Percentiles rank a stretch among this genome's conserved stretches.
phyloP scores from a whole-genome alignment of 2,888 invertebrate genomes.

The Tetragonula carbonaria region DNA sequence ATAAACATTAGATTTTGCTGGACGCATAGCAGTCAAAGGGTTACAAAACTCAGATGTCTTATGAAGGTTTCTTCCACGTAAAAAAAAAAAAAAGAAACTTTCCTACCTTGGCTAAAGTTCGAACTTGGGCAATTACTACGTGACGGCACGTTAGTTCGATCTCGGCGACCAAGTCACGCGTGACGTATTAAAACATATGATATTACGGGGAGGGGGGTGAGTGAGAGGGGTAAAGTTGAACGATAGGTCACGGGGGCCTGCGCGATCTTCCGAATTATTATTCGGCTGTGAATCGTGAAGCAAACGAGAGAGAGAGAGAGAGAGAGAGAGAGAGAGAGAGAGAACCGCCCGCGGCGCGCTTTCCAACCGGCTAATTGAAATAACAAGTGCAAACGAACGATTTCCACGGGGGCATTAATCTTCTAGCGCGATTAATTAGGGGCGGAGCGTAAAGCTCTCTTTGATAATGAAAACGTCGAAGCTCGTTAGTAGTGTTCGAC shows the following conservation, averaged over 20 bases:
- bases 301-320: neutral
- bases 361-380: constrained; percentile 42
- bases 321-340: too few relatives aligned
- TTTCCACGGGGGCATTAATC: constrained; percentile 40
- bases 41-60: too few relatives aligned
- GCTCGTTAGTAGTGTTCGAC: constrained; percentile 42
- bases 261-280: constrained; percentile 28
- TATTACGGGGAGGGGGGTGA: neutral
- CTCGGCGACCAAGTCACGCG: neutral
- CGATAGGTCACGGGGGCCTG: constrained; percentile 2
- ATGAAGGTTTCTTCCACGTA: too few relatives aligned
- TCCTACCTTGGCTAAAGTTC: too few relatives aligned
- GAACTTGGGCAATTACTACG: too few relatives aligned
- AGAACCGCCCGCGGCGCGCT: constrained; percentile 13
- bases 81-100: too few relatives aligned
- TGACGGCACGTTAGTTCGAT: too few relatives aligned
- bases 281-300: constrained; percentile 20
- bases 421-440: constrained; percentile 39
- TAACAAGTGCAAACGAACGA: constrained; percentile 34
- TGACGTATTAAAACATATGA: constrained; percentile 23
- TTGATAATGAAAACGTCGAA: constrained; percentile 48
- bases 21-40: too few relatives aligned
- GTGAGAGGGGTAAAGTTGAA: neutral
- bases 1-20: too few relatives aligned
- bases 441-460: constrained; percentile 22